Evolutionary conservation across 2,797 vertebrate genomes (phyloP), one percentile per base, ranked within the genome.

Genomic region (Anguilla anguilla): DNA sequence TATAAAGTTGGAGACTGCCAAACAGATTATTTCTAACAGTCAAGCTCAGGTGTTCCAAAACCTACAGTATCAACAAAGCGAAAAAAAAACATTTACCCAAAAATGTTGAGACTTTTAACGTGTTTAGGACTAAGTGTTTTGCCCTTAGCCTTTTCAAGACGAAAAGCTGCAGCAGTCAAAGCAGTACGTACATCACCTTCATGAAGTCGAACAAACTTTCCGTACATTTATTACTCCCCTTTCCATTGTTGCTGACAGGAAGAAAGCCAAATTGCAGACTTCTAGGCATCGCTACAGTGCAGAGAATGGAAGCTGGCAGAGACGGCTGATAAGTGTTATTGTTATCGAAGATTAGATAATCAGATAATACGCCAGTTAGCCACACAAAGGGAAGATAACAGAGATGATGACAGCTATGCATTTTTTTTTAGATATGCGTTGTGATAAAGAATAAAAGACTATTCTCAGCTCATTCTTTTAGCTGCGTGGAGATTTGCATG

Each of bases 281-380:
- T 82, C 22, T 22, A 39, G 25, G 79, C 79, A 55, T 5, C 2
- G n/a, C 53, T 57, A 13, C 46, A 15, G 25, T 15, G 31, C 43
- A 49, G n/a, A 86, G 85, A 86, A 53, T 25, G 13, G 84, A 67
- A 19, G 59, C 43, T 15, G 83, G 25, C 83, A 39, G 11, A 64
- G 51, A 84, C 53, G 11, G 83, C 11, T 84, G 83, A 57, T 84
- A 55, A 59, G 46, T 55, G n/a, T 82, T 82, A 82, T 82, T 59
- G n/a, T 84, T 17, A 59, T 84, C 51, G n/a, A 59, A 59, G 51
- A 59, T 55, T 59, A 59, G 83, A 84, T 84, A 84, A 84, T n/a
- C 39, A 51, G 85, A 88, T 88, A 74, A 88, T 84, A 72, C 59
- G 87, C 55, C 83, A 77, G 87, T 79, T 61, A 59, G 83, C 83